These are phyloP conservation scores for Zaprionus obscuricornis DNA, from an alignment of 2,888 invertebrate genomes.

Conservation along the genomic window DNA sequence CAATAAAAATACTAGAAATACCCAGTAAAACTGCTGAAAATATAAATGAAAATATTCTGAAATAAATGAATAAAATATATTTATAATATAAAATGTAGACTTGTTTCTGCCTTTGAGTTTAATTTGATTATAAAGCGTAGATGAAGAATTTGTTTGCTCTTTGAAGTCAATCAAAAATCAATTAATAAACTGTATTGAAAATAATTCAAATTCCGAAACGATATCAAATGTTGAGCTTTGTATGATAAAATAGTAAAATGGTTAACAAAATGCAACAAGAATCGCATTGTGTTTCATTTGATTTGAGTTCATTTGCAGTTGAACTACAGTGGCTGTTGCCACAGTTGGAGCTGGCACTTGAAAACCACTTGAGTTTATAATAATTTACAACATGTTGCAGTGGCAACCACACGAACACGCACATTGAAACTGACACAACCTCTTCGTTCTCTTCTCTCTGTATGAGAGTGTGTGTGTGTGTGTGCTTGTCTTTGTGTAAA, in stretches of 20 bases:
- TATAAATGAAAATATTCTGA: no score
- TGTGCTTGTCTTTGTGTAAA: no score
- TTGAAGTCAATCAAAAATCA: background rate
- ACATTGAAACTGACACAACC: slow-evolving; percentile 54
- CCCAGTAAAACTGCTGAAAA: no score
- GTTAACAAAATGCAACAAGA: slow-evolving; percentile 2
- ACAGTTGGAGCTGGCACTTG: slow-evolving; percentile 44
- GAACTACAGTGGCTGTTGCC: slow-evolving; percentile 37
- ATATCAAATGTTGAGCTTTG: slow-evolving; percentile 25
- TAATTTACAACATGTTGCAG: slow-evolving; percentile 68
- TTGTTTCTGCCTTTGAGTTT: no score
- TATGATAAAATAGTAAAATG: slow-evolving; percentile 3
- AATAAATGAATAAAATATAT: no score
- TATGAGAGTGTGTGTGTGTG: slow-evolving; percentile 10
- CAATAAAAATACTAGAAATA: no score
- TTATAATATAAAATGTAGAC: no score
- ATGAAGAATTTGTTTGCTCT: no score
- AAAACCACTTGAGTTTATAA: slow-evolving; percentile 65
- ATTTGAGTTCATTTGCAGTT: slow-evolving; percentile 38
- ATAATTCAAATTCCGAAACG: background rate
- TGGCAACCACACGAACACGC: slow-evolving; percentile 48
- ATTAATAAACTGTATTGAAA: slow-evolving; percentile 23
- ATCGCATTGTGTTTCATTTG: slow-evolving; percentile 17
- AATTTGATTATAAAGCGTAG: no score
- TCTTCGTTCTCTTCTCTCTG: slow-evolving; percentile 3